Conservation (phyloP, 2,113 vertebrate species). For the Scopus umbretta region DNA sequence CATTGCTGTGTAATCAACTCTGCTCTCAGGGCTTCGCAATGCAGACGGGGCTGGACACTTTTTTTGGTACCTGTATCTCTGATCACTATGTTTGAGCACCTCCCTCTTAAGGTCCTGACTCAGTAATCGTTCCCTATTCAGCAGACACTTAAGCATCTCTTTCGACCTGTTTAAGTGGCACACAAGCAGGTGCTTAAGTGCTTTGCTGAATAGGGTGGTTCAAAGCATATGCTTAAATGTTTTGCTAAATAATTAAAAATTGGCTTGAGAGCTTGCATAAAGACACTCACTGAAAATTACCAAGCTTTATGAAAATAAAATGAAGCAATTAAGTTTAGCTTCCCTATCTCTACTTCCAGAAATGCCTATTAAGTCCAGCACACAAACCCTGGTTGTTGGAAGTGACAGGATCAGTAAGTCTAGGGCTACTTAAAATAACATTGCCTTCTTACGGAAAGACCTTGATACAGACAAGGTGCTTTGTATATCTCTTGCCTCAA, state of each 20-base stretch:
- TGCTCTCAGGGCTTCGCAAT: neutral
- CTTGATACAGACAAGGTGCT: neutral
- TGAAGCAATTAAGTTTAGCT: neutral
- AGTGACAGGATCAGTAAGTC: neutral
- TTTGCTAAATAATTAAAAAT: conserved; percentile 53
- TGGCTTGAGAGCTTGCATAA: neutral
- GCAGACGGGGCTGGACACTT: neutral
- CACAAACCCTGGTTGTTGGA: neutral
- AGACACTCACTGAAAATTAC: conserved; percentile 29
- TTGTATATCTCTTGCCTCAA: neutral
- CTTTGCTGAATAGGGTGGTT: conserved; percentile 11
- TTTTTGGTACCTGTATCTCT: neutral
- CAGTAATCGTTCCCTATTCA: neutral
- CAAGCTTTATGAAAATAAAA: conserved; percentile 23
- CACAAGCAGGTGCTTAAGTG: conserved; percentile 5
- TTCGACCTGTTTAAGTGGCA: neutral
- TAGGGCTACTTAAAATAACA: neutral
- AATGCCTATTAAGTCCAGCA: neutral
- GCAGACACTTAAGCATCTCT: neutral
- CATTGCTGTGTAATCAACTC: neutral
- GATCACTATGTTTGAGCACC: neutral
- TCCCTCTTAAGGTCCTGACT: neutral
- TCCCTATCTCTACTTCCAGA: conserved; percentile 8
- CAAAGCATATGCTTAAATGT: conserved; percentile 19
- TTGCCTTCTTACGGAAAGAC: neutral